Evolutionary conservation across 2,797 vertebrate genomes (phyloP), one percentile per base, ranked within the genome.

Genomic region (Parauchenoglanis ngamensis): DNA sequence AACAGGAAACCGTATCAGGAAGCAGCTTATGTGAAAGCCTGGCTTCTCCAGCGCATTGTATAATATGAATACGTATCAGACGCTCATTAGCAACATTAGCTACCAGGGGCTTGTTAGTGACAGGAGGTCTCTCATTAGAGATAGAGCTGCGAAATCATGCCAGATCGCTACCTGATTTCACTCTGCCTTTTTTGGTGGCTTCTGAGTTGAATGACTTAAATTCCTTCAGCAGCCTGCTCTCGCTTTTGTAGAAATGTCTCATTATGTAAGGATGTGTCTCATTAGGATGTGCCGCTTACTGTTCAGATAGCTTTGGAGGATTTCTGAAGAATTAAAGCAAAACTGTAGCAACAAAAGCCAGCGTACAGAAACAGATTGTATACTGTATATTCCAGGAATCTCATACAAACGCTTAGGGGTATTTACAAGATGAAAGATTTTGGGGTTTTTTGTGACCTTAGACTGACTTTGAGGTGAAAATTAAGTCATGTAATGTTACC

Each of bases 121-220:
- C 56, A 12, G 75, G 75, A 46, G 68, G 75, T 57, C 67, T 67
- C 56, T 85, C 68, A 88, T 88, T 88, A 85, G 83, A 52, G 23
- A 31, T 49, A 6, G 8, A 23, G 7, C 76, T 57, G 54, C 2
- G 28, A 49, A 63, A 40, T 63, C 54, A 35, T 7, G 1, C 23
- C 11, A 4, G 72, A 75, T 75, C 21, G 28, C 19, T 2, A 52
- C 15, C 54, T 40, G 52, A 77, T 56, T 35, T 44, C 17, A 25
- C 84, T 56, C 44, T 65, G 35, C 3, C 3, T 17, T 54, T 84
- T 79, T 63, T 52, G 25, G 31, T 57, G 23, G 19, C 35, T 61
- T 84, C 81, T 52, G 44, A n/a, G 13, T 73, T 0, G 21, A 85
- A 85, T 81, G 40, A 56, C 67, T 73, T 31, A 56, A 75, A 85